phyloP scores from a whole-genome alignment of 2,113 vertebrate genomes.

The Phalacrocorax carbo region DNA sequence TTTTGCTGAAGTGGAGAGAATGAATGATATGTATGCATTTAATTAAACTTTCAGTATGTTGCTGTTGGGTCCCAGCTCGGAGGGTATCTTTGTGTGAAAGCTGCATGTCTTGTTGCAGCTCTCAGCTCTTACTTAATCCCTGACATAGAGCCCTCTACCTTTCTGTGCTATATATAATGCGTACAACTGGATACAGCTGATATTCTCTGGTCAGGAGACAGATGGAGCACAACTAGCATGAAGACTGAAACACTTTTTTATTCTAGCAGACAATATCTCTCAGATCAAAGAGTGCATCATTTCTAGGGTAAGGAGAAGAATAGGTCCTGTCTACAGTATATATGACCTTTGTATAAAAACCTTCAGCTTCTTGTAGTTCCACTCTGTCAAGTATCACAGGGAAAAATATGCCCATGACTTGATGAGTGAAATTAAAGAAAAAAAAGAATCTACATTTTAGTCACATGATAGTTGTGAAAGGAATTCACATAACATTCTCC shows the following conservation, averaged over 20 bases:
- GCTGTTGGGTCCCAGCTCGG: not conserved
- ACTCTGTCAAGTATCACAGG: not conserved
- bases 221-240: not conserved
- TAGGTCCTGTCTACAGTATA: not conserved
- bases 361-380: constrained; percentile 21
- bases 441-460: not conserved
- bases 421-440: constrained; percentile 26
- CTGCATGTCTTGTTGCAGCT: not conserved
- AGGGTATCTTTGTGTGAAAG: not conserved
- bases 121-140: not conserved
- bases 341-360: constrained; percentile 46
- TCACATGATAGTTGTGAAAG: not conserved
- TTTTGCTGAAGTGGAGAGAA: not conserved
- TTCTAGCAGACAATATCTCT: constrained; percentile 24
- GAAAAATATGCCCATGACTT: not conserved
- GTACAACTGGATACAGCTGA: not conserved
- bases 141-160: not conserved
- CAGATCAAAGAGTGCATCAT: constrained; percentile 30
- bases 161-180: not conserved
- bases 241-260: not conserved
- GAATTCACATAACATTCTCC: not conserved
- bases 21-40: not conserved
- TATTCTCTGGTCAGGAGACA: constrained; percentile 27
- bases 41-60: not conserved
- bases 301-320: constrained; percentile 25